Evolutionary conservation across 2,888 invertebrate species (phyloP), one percentile per base, ranked within the genome.

Genomic region (Epinotia nisella): DNA sequence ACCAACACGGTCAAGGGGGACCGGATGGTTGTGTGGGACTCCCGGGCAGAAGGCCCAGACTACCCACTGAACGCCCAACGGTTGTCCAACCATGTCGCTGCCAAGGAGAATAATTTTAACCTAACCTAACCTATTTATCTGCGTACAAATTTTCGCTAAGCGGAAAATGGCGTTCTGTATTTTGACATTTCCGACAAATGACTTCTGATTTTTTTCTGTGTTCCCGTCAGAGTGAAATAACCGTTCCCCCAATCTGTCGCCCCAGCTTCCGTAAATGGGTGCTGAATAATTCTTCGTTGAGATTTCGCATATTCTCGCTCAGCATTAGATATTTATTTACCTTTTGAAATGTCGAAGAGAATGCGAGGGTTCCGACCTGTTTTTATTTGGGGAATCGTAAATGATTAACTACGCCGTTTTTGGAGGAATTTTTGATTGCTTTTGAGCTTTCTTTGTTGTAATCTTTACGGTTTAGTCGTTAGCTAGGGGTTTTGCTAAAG

Each of bases 251-350:
- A 15, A 39, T 62, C 75, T 76, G 61, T 59, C 64, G 3, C 68
- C 41, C 49, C 29, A 39, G 74, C 73, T 71, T 76, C 72, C 75
- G 74, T 75, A 74, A 76, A 70, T 76, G 75, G 74, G 76, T 74
- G 74, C 65, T 76, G 76, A 78, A 78, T 78, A 73, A 77, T 78
- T 77, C 76, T 69, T 67, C 76, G 73, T 62, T 58, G 70, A 76
- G 75, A 76, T 77, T 76, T 77, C 76, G 76, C 76, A 78, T 77
- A 78, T 78, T 78, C 78, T 59, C 74, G 68, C 73, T 68, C 66
- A 60, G 55, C 73, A 73, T 73, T 73, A 69, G 64, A 73, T 73
- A 73, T 73, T 73, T 73, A 73, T 69, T 69, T 73, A 73, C 68
- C 62, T 69, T 73, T 69, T 64, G 68, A 70, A 70, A 70, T 56